phyloP scores from a whole-genome alignment of 2,113 vertebrate genomes.

The Anarhynchus alexandrinus region DNA sequence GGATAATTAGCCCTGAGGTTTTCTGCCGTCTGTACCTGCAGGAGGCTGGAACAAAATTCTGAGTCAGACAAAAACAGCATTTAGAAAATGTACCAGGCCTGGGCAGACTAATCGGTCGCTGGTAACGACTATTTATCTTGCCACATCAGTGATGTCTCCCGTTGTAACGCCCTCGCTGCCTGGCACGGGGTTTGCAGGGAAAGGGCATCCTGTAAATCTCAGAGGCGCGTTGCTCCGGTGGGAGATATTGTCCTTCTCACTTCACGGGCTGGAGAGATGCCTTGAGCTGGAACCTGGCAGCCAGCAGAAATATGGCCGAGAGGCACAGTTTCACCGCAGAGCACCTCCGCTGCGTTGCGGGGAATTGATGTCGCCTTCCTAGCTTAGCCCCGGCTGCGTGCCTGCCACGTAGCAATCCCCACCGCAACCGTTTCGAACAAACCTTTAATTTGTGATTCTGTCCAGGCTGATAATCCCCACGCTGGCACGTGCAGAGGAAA shows the following conservation, averaged over 20 bases:
- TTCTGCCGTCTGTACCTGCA: constrained; percentile 24
- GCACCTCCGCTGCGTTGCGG: background rate
- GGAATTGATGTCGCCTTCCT: background rate
- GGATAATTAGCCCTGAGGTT: constrained; percentile 19
- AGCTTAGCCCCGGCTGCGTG: rapidly evolving
- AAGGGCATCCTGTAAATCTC: background rate
- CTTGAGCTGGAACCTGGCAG: background rate
- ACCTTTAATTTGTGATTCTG: background rate
- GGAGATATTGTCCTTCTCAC: background rate
- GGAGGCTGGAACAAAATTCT: constrained; percentile 8
- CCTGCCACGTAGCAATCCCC: background rate
- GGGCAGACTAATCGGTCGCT: background rate
- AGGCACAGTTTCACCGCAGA: background rate
- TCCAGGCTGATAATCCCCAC: background rate
- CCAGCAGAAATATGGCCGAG: background rate
- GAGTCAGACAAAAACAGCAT: constrained; percentile 30
- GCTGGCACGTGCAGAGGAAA: background rate
- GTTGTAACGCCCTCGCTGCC: background rate
- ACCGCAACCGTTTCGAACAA: background rate
- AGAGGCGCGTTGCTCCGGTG: background rate
- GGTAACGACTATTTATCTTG: background rate
- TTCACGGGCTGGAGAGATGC: background rate
- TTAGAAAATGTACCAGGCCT: background rate
- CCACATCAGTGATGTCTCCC: background rate
- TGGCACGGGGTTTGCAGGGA: background rate